Evolutionary conservation across 2,797 vertebrate genomes (phyloP), one percentile per base, ranked within the genome.

Genomic region (Allobates femoralis): DNA sequence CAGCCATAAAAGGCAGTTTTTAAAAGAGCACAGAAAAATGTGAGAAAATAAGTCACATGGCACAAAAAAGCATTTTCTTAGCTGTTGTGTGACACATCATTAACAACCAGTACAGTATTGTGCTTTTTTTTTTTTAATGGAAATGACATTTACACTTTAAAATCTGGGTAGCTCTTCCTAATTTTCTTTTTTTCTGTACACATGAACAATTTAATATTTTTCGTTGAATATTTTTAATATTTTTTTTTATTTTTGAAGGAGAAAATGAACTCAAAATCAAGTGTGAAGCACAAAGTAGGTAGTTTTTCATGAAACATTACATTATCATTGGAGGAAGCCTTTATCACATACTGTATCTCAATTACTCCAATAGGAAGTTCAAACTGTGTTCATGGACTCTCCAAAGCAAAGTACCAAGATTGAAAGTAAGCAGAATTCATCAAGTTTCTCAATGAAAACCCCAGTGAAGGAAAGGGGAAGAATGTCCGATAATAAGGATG

Each of bases 251-350:
- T 87, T 12, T 26, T 89, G 87, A 92, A 89, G 91, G 85, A 73
- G 77, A 80, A 80, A 62, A 62, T 51, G n/a, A 66, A 18, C 3
- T 50, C 19, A 28, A 90, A 90, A 78, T 91, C 90, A 80, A 93
- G 93, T 89, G 93, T 93, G 81, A 92, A 91, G 76, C 88, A 93
- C 66, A 92, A 93, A 91, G 94, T 94, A 92, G n/a, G n/a, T n/a
- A n/a, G n/a, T n/a, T n/a, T n/a, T 74, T 60, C 12, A 32, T 69
- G 16, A 26, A 60, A 58, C 1, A 26, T 10, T 23, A 41, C 77
- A 18, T 77, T 10, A 83, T 30, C 18, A 51, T 66, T 23, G n/a
- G 26, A 14, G 0, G 41, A 53, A 55, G 19, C 3, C 53, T 34
- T 15, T 51, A n/a, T 21, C 18, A 23, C 55, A 41, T 12, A 58